Evolutionary conservation across 2,113 vertebrate species (phyloP).

Genomic region (Rhynchopsitta pachyrhyncha): DNA sequence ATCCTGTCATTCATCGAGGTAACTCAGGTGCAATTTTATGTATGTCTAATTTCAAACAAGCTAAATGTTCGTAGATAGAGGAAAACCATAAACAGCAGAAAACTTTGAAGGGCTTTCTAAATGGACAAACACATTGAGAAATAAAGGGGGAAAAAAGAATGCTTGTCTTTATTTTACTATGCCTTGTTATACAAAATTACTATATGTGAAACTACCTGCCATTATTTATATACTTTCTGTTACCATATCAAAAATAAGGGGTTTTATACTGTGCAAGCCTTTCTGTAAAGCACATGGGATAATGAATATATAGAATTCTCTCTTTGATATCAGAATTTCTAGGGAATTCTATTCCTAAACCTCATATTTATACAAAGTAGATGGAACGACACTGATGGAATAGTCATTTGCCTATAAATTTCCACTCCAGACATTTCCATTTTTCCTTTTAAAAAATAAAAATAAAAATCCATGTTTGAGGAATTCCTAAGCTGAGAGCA

Average conservation of each 20-base stretch:
- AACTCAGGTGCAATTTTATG: background rate
- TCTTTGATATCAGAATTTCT: background rate
- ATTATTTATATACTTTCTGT: background rate
- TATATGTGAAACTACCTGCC: background rate
- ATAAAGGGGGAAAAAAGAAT: background rate
- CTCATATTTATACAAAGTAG: background rate
- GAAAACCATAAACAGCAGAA: background rate
- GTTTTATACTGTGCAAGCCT: background rate
- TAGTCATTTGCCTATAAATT: background rate
- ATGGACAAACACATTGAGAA: background rate
- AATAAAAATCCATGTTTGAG: background rate
- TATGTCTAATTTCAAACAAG: background rate
- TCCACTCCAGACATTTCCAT: background rate
- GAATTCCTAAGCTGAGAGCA: background rate
- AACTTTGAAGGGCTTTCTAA: background rate
- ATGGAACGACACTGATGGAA: background rate
- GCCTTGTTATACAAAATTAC: background rate
- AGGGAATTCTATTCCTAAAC: background rate
- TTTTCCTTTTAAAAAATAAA: background rate
- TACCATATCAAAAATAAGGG: background rate
- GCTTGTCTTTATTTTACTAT: background rate
- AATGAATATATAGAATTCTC: background rate
- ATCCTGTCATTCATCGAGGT: background rate
- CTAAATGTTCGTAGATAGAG: background rate
- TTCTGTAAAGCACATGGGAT: background rate